Evolutionary conservation across 2,888 invertebrate species (phyloP).

Genomic region (Panzeria rudis): DNA sequence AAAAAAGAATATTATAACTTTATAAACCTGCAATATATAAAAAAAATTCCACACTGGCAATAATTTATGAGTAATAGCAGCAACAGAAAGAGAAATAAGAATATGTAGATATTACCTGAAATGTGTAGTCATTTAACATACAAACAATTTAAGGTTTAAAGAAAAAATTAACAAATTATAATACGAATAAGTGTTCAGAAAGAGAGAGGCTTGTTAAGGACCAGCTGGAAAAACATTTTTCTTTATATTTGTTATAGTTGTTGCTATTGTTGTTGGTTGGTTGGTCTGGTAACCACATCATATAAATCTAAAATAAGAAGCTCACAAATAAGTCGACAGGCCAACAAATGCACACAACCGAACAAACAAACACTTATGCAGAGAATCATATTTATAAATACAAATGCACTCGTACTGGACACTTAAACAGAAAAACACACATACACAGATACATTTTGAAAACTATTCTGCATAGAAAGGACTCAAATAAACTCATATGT

Average conservation of each 20-base stretch:
- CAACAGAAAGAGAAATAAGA: neutral
- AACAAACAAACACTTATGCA: slow-evolving; percentile 56
- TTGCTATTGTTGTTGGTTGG: slow-evolving; percentile 39
- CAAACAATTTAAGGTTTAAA: neutral
- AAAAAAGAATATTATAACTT: neutral
- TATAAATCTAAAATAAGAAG: slow-evolving; percentile 72
- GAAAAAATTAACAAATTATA: neutral
- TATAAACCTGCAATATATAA: slow-evolving; percentile 34
- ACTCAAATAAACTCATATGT: neutral
- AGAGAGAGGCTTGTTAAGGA: neutral
- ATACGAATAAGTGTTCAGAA: neutral
- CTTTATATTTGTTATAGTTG: slow-evolving; percentile 20
- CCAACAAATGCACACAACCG: slow-evolving; percentile 53
- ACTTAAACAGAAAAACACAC: neutral
- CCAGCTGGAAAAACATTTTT: slow-evolving; percentile 36
- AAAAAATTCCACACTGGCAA: neutral
- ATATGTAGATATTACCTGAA: neutral
- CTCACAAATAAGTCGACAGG: slow-evolving; percentile 71
- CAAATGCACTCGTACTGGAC: slow-evolving; percentile 7
- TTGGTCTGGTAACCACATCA: slow-evolving; percentile 65
- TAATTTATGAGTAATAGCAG: slow-evolving; percentile 33
- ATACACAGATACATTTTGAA: neutral
- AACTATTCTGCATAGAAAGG: slow-evolving; percentile 35
- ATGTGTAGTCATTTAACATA: neutral
- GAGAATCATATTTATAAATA: slow-evolving; percentile 53